A percentile compares a stretch with the other conserved stretches of the same genome.
phyloP scores from a whole-genome alignment of 2,797 vertebrate species.

The Sarcophilus harrisii region DNA sequence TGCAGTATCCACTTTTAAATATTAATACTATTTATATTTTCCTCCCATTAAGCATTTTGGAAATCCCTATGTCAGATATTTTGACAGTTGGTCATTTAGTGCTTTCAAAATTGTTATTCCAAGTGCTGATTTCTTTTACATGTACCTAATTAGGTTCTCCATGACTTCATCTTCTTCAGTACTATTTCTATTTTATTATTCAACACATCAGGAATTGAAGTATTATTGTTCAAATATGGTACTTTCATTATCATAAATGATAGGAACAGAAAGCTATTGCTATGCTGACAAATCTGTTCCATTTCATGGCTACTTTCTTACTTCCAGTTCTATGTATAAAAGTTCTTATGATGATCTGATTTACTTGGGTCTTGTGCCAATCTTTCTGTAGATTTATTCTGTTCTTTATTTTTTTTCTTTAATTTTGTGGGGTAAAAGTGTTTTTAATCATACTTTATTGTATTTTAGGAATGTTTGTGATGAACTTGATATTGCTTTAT shows the following conservation, averaged over 20 bases:
- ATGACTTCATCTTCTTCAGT: not conserved
- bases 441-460: not conserved
- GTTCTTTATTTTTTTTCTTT: not conserved
- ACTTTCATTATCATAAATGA: not conserved
- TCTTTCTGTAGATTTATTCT: not conserved
- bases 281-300: not conserved
- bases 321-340: not conserved
- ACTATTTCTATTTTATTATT: not conserved
- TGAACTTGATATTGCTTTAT: not conserved
- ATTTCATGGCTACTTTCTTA: not conserved
- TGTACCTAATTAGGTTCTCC: not conserved
- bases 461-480: not conserved
- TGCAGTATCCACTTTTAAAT: not conserved
- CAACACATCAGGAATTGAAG: not conserved
- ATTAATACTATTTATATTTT: not conserved
- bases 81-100: not conserved
- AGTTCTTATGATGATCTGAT: not conserved
- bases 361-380: not conserved
- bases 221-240: not conserved
- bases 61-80: not conserved
- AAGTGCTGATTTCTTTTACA: not conserved
- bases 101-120: not conserved
- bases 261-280: not conserved
- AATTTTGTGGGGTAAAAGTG: not conserved
- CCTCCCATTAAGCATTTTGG: not conserved